A percentile compares a stretch with the other conserved stretches of the same genome.
phyloP scores from a whole-genome alignment of 2,113 vertebrate species.

The Nematolebias whitei region DNA sequence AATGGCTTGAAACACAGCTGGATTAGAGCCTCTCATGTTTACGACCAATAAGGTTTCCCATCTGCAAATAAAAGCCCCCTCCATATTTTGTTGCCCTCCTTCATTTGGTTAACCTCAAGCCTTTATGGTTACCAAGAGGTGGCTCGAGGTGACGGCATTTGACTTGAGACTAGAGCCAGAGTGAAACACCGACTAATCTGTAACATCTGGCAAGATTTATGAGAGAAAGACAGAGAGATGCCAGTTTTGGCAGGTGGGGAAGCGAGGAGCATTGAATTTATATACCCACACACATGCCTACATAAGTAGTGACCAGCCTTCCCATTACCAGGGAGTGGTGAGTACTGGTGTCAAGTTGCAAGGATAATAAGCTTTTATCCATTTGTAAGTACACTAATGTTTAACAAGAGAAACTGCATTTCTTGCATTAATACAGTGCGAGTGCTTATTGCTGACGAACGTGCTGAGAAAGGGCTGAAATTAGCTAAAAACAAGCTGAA shows the following conservation, averaged over 20 bases:
- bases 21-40: slow-evolving; percentile 65
- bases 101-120: slow-evolving; percentile 74
- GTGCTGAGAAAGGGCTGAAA: no score
- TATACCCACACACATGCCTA: slow-evolving; percentile 41
- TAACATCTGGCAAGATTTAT: slow-evolving; percentile 72
- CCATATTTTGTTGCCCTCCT: slow-evolving; percentile 70
- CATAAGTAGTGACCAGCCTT: slow-evolving; percentile 32
- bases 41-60: slow-evolving; percentile 69
- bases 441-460: no score
- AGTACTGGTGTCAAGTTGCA: slow-evolving; percentile 37
- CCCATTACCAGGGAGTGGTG: slow-evolving; percentile 43
- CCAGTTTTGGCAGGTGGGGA: slow-evolving; percentile 67
- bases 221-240: slow-evolving; percentile 47
- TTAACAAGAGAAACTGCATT: no score
- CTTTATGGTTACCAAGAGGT: slow-evolving; percentile 71
- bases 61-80: slow-evolving; percentile 69
- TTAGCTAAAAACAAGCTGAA: no score
- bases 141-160: slow-evolving; percentile 70
- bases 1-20: slow-evolving; percentile 68
- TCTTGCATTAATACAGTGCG: no score
- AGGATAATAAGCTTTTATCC: slow-evolving; percentile 25
- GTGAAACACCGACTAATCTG: slow-evolving; percentile 69
- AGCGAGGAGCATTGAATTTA: slow-evolving; percentile 40
- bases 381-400: slow-evolving; percentile 3
- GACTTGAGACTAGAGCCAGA: slow-evolving; percentile 63